These are phyloP conservation scores for Poecilus cupreus DNA, from an alignment of 2,888 invertebrate genomes.

Conservation along the genomic window DNA sequence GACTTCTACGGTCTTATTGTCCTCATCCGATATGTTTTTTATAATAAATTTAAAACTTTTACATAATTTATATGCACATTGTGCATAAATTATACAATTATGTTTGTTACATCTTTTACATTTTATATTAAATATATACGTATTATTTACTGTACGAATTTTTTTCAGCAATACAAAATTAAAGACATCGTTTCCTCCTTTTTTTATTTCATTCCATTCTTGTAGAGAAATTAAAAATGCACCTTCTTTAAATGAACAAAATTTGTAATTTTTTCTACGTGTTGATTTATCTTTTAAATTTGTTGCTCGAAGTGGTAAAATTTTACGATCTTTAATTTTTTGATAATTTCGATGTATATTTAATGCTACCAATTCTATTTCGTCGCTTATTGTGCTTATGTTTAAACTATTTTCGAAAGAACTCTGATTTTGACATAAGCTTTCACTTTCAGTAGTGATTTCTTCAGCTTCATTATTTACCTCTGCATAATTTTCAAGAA, in stretches of 20 bases:
- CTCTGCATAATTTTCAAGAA: no score
- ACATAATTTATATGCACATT: background rate
- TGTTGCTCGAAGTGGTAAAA: no score
- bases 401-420: background rate
- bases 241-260: constrained; percentile 10
- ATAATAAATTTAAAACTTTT: background rate
- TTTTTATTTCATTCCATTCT: background rate
- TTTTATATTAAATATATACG: background rate
- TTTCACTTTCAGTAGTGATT: no score
- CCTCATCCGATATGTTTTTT: background rate
- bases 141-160: background rate
- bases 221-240: background rate
- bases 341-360: background rate
- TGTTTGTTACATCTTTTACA: background rate
- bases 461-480: no score
- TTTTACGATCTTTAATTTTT: background rate
- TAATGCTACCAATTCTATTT: background rate
- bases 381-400: background rate
- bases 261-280: no score
- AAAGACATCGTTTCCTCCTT: background rate
- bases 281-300: no score
- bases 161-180: background rate
- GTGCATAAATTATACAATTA: background rate
- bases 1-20: background rate
- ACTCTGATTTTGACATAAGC: no score